Evolutionary conservation across 2,888 invertebrate species (phyloP).

Genomic region (Disparrhopalites patrizii): DNA sequence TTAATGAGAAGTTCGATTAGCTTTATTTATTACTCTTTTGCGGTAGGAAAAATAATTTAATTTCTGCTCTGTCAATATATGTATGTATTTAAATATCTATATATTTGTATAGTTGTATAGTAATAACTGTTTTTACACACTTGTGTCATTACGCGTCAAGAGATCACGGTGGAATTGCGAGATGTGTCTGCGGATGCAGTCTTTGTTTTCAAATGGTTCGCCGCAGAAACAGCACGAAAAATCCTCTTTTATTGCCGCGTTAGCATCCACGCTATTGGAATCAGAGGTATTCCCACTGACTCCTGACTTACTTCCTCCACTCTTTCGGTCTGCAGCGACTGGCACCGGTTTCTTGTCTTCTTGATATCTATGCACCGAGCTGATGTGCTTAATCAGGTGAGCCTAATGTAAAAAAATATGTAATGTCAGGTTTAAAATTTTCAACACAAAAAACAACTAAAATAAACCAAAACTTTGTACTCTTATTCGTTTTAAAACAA

Average conservation of each 20-base stretch:
- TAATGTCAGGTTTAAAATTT: neutral
- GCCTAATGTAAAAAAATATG: too few species aligned
- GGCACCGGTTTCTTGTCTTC: slow-evolving; percentile 42
- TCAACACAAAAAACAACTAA: neutral
- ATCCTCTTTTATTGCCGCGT: slow-evolving; percentile 42
- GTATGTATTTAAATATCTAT: too few species aligned
- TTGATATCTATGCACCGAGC: slow-evolving; percentile 47
- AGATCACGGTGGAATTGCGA: slow-evolving; percentile 47
- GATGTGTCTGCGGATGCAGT: slow-evolving; percentile 46
- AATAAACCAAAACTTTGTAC: neutral
- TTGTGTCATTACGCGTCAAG: slow-evolving; percentile 28
- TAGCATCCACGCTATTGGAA: slow-evolving; percentile 35
- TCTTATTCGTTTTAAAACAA: neutral
- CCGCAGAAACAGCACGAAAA: slow-evolving; percentile 48
- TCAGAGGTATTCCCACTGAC: slow-evolving; percentile 27
- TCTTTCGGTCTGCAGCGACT: slow-evolving; percentile 18
- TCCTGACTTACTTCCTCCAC: slow-evolving; percentile 1
- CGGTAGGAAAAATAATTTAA: neutral
- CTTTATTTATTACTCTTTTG: too few species aligned
- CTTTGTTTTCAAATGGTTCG: slow-evolving; percentile 47
- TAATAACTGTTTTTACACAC: slow-evolving; percentile 5
- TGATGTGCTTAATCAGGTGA: slow-evolving; percentile 48
- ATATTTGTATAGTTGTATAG: too few species aligned
- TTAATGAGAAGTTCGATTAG: too few species aligned
- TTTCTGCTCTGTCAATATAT: too few species aligned